Conservation (phyloP, 2,113 vertebrate genomes). For the Synchiropus splendidus region DNA sequence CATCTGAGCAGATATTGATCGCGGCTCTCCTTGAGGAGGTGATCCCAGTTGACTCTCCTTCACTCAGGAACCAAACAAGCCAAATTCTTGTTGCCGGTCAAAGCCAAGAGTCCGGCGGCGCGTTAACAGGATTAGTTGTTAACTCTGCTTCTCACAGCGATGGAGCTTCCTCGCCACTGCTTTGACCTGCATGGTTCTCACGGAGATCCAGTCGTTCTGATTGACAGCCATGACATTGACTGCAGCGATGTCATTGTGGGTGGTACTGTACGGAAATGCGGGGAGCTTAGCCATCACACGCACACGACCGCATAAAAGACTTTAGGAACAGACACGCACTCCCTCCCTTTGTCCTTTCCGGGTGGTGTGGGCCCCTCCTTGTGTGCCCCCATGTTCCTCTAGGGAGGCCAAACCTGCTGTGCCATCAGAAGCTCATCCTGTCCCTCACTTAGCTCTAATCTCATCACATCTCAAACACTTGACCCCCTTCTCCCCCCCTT, state of each 20-base stretch:
- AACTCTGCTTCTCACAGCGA: conserved; percentile 45
- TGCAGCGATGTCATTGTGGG: conserved; percentile 48
- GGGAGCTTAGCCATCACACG: conserved; percentile 23
- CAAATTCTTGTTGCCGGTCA: conserved; percentile 4
- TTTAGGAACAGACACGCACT: conserved; percentile 27
- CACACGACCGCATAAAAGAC: conserved; percentile 11
- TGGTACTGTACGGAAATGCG: conserved; percentile 39
- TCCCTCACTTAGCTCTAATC: conserved; percentile 39
- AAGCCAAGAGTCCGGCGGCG: conserved; percentile 9
- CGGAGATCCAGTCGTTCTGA: conserved; percentile 33
- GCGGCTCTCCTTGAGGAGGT: conserved; percentile 32
- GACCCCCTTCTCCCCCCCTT: conserved; percentile 14
- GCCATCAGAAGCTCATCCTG: conserved; percentile 64
- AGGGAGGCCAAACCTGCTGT: conserved; percentile 65
- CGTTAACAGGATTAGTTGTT: conserved; percentile 44
- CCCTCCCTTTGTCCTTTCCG: conserved; percentile 64
- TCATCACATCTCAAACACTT: conserved; percentile 51
- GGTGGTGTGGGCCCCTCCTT: conserved; percentile 44
- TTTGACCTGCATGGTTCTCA: conserved; percentile 51
- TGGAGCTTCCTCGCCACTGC: conserved; percentile 47
- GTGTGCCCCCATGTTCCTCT: conserved; percentile 41
- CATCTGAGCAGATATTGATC: conserved; percentile 22
- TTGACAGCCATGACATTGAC: conserved; percentile 61
- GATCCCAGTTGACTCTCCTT: conserved; percentile 16
- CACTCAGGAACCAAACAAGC: conserved; percentile 15